A percentile compares a stretch with the other conserved stretches of the same genome.
phyloP scores from a whole-genome alignment of 2,113 vertebrate genomes.

The human region DNA sequence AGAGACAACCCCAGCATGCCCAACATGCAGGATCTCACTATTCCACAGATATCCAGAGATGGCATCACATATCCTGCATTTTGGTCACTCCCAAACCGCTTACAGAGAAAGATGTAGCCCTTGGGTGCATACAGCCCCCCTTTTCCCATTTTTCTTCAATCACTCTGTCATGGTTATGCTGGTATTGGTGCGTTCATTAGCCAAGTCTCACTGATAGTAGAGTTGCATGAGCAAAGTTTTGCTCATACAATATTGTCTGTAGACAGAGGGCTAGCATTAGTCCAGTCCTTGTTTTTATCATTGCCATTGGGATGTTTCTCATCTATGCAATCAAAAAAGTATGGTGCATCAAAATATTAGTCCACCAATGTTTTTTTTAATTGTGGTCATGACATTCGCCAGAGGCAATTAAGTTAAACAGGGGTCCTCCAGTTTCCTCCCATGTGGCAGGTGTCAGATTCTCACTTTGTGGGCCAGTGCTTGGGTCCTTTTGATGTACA shows the following conservation, averaged over 20 bases:
- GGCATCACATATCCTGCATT: no score
- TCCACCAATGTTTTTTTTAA: neutral
- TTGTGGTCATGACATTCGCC: neutral
- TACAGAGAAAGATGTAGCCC: no score
- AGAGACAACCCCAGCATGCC: fast-evolving
- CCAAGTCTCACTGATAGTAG: neutral
- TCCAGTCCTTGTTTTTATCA: neutral
- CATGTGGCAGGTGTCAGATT: neutral
- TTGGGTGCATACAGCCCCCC: no score
- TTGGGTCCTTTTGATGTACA: no score
- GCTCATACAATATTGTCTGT: neutral
- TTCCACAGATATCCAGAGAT: no score
- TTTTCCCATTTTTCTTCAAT: no score
- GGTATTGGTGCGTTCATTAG: neutral
- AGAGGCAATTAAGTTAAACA: neutral
- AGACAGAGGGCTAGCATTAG: neutral
- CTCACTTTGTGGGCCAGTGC: neutral
- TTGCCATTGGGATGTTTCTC: neutral
- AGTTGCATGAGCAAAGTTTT: neutral
- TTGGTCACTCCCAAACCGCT: no score
- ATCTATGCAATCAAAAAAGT: neutral
- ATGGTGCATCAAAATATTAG: neutral
- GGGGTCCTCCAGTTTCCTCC: neutral
- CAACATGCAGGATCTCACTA: no score
- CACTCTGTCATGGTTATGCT: neutral